phyloP scores from a whole-genome alignment of 64 coral and sea anemone genomes.

The Porites australiensis region DNA sequence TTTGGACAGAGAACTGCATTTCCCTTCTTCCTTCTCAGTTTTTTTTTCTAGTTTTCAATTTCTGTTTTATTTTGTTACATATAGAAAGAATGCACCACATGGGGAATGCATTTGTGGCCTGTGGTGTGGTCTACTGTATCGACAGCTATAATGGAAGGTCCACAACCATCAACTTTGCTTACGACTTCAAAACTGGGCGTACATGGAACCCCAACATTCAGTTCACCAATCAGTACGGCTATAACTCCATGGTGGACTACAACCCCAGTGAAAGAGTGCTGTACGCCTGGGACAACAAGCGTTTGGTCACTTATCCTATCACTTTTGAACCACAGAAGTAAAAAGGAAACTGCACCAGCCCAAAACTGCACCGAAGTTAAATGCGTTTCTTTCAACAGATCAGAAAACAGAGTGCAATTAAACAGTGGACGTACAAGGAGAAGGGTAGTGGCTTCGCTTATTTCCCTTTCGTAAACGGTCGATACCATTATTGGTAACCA shows the following conservation, averaged over 20 bases:
- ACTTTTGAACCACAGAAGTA: conserved; percentile 2
- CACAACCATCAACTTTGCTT: conserved; percentile 63
- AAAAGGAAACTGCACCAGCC: no score
- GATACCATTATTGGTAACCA: no score
- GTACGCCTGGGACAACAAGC: conserved; percentile 47
- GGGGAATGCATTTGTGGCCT: conserved; percentile 54
- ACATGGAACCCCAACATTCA: conserved; percentile 41
- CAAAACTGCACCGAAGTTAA: no score
- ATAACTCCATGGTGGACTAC: conserved; percentile 63
- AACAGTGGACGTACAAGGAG: no score
- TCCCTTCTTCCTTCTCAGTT: no score
- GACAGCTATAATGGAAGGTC: background rate
- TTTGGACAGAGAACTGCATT: no score
- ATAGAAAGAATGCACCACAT: conserved; percentile 10
- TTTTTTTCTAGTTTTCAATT: background rate
- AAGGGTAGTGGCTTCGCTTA: no score
- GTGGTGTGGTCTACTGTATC: conserved; percentile 41
- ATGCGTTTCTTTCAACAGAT: no score
- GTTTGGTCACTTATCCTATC: conserved; percentile 36
- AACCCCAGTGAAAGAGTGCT: conserved; percentile 56
- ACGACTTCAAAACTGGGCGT: conserved; percentile 28
- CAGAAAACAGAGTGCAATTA: no score
- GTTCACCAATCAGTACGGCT: conserved; percentile 48
- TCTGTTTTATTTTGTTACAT: no score
- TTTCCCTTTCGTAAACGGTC: no score